Percentiles rank a stretch among this genome's conserved stretches.
phyloP scores from a whole-genome alignment of 2,888 invertebrate species.

The Metalampra italica region DNA sequence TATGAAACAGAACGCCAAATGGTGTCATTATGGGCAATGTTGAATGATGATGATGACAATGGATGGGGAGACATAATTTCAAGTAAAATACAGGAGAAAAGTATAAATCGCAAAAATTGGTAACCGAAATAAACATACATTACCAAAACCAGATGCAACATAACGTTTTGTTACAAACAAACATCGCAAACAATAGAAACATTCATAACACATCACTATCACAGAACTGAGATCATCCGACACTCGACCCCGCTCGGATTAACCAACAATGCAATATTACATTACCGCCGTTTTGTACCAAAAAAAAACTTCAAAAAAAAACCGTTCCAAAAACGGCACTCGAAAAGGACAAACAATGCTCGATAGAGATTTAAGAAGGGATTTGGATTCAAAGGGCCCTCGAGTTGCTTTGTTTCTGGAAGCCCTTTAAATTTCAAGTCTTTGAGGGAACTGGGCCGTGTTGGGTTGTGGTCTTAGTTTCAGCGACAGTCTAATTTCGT shows the following conservation, averaged over 20 bases:
- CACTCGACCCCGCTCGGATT: constrained; percentile 47
- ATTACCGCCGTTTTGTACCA: constrained; percentile 40
- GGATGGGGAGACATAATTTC: too few relatives aligned
- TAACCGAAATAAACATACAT: background rate
- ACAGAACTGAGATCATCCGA: constrained; percentile 44
- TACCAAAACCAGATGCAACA: constrained; percentile 5
- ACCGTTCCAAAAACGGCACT: constrained; percentile 41
- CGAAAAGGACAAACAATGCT: constrained; percentile 54
- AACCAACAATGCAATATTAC: constrained; percentile 62
- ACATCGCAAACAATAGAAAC: constrained; percentile 18
- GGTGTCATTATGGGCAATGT: too few relatives aligned
- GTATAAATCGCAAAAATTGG: too few relatives aligned
- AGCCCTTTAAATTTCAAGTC: constrained; percentile 55
- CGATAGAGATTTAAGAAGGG: constrained; percentile 67
- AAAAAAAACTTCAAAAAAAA: constrained; percentile 24
- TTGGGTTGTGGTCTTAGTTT: constrained; percentile 24
- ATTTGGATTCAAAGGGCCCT: constrained; percentile 66
- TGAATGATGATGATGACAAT: too few relatives aligned
- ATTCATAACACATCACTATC: constrained; percentile 9
- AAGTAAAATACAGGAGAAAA: too few relatives aligned
- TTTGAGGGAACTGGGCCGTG: constrained; percentile 49
- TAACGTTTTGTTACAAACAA: constrained; percentile 17
- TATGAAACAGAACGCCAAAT: too few relatives aligned
- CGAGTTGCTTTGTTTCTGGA: constrained; percentile 56
- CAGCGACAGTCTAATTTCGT: constrained; percentile 10